Evolutionary conservation across 2,113 vertebrate species (phyloP), one percentile per base, ranked within the genome.

Genomic region (Leucoraja erinaceus): DNA sequence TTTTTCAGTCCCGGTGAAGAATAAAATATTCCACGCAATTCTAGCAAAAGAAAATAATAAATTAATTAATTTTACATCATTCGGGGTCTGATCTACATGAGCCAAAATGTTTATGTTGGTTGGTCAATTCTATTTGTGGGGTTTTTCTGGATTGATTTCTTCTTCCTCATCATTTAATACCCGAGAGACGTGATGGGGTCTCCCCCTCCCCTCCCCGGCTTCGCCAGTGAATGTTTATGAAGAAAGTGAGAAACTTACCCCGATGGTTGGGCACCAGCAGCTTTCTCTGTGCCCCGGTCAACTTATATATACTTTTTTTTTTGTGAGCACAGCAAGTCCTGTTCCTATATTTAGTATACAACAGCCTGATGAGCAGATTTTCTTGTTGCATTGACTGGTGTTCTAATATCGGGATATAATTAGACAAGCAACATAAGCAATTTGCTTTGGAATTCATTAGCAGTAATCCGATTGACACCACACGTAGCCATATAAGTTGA

Each of bases 401-500:
- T 90, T 90, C 63, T 90, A 66, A 90, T 68, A 68, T 68, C 81
- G n/a, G 81, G 56, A 61, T 86, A 86, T 61, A 86, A 86, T 86
- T 86, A 86, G 56, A 86, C 54, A 86, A 86, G 81, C 81, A 86
- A 68, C n/a, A 33, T 90, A 61, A 68, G 86, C 63, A 90, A 68
- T 66, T 68, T 68, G 12, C 0, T 38, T 20, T 68, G 61, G 63
- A 68, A 90, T 90, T 33, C 63, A 18, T 90, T 18, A 90, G 12
- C 18, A 68, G n/a, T 18, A 18, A 33, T 88, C 84, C 61, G 2
- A 28, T 90, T 28, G 10, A 6, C 84, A 33, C 63, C 38, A 68
- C 22, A 31, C 25, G n/a, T 8, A 22, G n/a, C 61, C 31, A 68
- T 68, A 38, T 90, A 68, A 38, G 63, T 33, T 66, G 31, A 68